These are phyloP conservation scores for Characodon lateralis DNA, from an alignment of 2,797 vertebrate species.

Conservation along the genomic window DNA sequence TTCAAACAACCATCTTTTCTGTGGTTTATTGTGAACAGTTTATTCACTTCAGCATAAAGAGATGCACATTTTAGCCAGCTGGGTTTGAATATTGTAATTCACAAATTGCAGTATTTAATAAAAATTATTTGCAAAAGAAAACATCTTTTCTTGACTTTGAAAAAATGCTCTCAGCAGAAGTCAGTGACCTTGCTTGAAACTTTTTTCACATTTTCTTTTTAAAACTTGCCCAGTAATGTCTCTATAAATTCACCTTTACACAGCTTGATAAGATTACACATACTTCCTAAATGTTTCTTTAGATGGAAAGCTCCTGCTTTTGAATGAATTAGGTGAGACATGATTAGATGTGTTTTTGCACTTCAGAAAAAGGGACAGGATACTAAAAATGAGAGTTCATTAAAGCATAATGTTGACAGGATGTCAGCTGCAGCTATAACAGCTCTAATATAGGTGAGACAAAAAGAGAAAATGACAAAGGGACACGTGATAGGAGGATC, in stretches of 20 bases:
- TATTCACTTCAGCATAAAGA: background rate
- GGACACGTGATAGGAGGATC: slow-evolving; percentile 40
- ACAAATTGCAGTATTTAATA: background rate
- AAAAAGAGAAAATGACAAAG: slow-evolving; percentile 41
- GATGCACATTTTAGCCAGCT: background rate
- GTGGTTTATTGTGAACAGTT: background rate
- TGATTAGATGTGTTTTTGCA: background rate
- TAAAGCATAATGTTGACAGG: background rate
- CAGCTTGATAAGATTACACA: background rate
- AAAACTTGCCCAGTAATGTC: background rate
- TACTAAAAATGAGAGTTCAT: slow-evolving; percentile 1
- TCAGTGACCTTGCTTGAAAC: background rate
- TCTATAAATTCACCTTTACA: background rate
- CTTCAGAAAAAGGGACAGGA: background rate
- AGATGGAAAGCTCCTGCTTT: background rate
- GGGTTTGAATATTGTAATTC: background rate
- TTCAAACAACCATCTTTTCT: background rate
- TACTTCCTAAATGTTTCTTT: background rate
- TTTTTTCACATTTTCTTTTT: background rate
- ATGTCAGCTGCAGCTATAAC: background rate
- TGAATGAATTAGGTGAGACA: background rate
- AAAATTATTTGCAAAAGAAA: background rate
- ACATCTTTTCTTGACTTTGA: background rate
- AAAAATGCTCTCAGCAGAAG: background rate
- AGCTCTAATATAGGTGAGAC: slow-evolving; percentile 13